Percentiles rank a stretch among this genome's conserved stretches.
Evolutionary conservation across 2,888 invertebrate genomes (phyloP).

Genomic region (Limenitis camilla): DNA sequence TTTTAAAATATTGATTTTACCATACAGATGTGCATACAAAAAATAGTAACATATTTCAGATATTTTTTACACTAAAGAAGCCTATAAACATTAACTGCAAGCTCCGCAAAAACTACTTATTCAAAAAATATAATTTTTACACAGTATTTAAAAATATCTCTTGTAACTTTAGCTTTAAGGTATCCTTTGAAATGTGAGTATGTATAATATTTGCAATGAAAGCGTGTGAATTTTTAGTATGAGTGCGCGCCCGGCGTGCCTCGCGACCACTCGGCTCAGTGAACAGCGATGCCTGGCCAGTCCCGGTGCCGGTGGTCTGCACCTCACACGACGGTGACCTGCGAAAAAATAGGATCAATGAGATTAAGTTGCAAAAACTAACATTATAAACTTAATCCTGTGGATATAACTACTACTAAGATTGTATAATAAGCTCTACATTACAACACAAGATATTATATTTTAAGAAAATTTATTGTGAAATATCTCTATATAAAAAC

Average conservation of each 20-base stretch:
- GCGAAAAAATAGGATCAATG: constrained; percentile 10
- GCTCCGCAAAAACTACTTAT: constrained; percentile 35
- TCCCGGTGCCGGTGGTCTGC: constrained; percentile 47
- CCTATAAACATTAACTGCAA: constrained; percentile 13
- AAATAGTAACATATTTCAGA: not conserved
- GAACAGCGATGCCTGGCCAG: constrained; percentile 49
- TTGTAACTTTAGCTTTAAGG: not conserved
- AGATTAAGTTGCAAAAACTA: constrained; percentile 1
- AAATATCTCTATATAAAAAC: too few relatives aligned
- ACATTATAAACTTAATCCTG: not conserved
- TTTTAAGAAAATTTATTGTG: too few relatives aligned
- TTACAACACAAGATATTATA: too few relatives aligned
- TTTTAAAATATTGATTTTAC: not conserved
- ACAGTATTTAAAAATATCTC: not conserved
- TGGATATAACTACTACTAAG: too few relatives aligned
- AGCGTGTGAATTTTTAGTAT: constrained; percentile 32
- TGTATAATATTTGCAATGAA: constrained; percentile 13
- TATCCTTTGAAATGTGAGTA: not conserved
- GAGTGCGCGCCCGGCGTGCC: constrained; percentile 27
- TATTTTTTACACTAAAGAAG: constrained; percentile 12
- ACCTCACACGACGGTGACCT: constrained; percentile 44
- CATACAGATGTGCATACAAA: not conserved
- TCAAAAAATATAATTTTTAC: constrained; percentile 5
- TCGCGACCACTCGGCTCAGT: constrained; percentile 44
- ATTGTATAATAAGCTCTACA: too few relatives aligned